These are phyloP conservation scores for Falco naumanni DNA, from an alignment of 2,797 vertebrate species.

Conservation along the genomic window DNA sequence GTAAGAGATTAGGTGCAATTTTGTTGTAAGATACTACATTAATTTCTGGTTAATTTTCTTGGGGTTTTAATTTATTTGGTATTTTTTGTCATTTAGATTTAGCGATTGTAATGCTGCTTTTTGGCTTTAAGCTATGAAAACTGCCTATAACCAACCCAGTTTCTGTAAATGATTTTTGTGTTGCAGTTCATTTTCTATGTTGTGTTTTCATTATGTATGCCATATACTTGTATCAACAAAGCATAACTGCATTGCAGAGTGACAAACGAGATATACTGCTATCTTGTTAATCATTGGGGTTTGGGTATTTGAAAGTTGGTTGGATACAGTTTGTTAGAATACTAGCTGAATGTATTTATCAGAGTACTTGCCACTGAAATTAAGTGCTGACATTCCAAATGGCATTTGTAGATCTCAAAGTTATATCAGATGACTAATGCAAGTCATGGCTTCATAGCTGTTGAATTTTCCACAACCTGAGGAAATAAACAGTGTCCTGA, in stretches of 20 bases:
- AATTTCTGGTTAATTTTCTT: background rate
- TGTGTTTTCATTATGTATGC: background rate
- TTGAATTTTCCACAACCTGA: background rate
- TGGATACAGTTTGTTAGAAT: background rate
- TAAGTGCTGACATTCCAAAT: background rate
- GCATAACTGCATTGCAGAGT: background rate
- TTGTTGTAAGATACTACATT: background rate
- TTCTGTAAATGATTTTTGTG: background rate
- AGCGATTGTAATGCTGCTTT: accelerated
- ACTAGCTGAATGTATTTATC: background rate
- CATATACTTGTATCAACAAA: background rate
- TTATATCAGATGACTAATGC: background rate
- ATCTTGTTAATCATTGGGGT: background rate
- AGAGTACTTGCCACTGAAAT: background rate
- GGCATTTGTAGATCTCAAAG: background rate
- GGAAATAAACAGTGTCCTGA: background rate
- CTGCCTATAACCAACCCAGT: background rate
- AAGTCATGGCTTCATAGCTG: background rate
- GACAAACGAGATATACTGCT: background rate
- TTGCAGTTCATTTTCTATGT: background rate
- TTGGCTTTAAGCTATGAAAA: background rate
- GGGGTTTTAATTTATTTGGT: background rate
- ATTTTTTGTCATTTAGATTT: background rate
- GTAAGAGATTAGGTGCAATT: background rate
- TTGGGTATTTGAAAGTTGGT: background rate